Conservation (phyloP, 37 sponge, comb jelly and placozoan species). For the Agelas oroides region DNA sequence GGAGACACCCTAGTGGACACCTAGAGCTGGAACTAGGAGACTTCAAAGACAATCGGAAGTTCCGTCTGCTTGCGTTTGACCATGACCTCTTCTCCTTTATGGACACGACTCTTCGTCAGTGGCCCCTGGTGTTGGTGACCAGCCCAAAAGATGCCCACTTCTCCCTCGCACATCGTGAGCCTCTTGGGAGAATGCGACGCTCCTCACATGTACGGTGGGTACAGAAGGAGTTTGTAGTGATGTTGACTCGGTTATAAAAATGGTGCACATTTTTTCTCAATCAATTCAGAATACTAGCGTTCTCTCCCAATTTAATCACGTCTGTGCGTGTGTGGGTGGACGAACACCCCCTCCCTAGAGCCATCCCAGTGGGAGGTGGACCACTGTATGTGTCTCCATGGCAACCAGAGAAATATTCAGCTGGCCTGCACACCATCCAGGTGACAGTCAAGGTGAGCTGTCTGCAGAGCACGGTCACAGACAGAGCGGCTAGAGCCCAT, state of each 20-base stretch:
- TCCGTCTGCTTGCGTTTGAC: slow-evolving; percentile 85
- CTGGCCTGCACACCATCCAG: slow-evolving; percentile 65
- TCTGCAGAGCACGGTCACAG: neutral
- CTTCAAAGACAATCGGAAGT: slow-evolving; percentile 72
- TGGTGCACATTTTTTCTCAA: neutral
- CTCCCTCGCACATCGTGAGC: slow-evolving; percentile 65
- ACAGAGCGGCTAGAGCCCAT: too few species aligned
- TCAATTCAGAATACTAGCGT: slow-evolving; percentile 67
- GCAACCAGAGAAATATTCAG: slow-evolving; percentile 45
- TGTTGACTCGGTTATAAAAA: neutral
- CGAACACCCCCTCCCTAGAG: slow-evolving; percentile 20
- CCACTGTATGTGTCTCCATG: slow-evolving; percentile 83
- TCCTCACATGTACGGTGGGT: slow-evolving; percentile 88
- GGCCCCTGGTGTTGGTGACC: slow-evolving; percentile 88
- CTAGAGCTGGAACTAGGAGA: slow-evolving; percentile 90
- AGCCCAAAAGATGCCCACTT: slow-evolving; percentile 88
- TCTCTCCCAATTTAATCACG: slow-evolving; percentile 69
- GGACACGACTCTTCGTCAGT: slow-evolving; percentile 58
- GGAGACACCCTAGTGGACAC: slow-evolving; percentile 74
- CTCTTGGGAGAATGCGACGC: slow-evolving; percentile 60
- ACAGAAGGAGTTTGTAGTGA: neutral
- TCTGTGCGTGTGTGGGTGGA: slow-evolving; percentile 73
- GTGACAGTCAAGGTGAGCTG: slow-evolving; percentile 61
- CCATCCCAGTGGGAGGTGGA: slow-evolving; percentile 12
- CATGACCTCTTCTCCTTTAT: slow-evolving; percentile 90